Evolutionary conservation across 1,140 invertebrate genomes (phyloP), one percentile per base, ranked within the genome.

Genomic region (Drosophila funebris): DNA sequence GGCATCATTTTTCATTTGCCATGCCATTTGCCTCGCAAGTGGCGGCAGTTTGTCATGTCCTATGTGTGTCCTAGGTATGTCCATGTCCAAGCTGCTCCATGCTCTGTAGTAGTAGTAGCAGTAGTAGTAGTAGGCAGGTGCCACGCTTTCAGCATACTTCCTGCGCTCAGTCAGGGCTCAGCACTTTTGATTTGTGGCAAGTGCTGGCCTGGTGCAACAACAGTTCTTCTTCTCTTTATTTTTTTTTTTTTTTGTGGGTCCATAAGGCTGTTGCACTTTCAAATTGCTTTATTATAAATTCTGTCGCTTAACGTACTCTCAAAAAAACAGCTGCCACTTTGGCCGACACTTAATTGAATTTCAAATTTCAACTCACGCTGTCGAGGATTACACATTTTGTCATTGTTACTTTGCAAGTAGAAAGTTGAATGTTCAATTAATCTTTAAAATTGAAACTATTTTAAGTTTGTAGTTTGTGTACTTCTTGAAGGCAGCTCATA

Each of bases 1-100:
- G 48, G 75, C 79, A 73, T 75, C 79, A 82, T 82, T 82, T 82
- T 82, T 82, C 79, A 82, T 78, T 73, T 83, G 79, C 74, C 74
- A 44, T 52, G 57, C 39, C 39, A 54, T 37, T 63, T 58, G 57
- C 27, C 60, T 43, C 44, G 18, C 67, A 76, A 63, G 54, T 81
- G 81, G 78, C 81, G 63, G 70, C 78, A 78, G 79, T 82, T 82
- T 82, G 78, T 83, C 78, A 82, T 81, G 69, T 64, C 33, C 62
- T 50, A 13, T n/a, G 8, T 11, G 18, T 9, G 4, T 41, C 8
- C 57, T 13, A n/a, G 24, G 11, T 50, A 11, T 46, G 56, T 54
- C 33, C 48, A 22, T 44, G 7, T 20, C 14, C 20, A 18, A 56
- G 24, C 29, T 29, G n/a, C n/a, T 36, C 29, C 18, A 57, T 44